Conservation (phyloP, 2,113 vertebrate species). For the Petrocephalus microphthalmus region DNA sequence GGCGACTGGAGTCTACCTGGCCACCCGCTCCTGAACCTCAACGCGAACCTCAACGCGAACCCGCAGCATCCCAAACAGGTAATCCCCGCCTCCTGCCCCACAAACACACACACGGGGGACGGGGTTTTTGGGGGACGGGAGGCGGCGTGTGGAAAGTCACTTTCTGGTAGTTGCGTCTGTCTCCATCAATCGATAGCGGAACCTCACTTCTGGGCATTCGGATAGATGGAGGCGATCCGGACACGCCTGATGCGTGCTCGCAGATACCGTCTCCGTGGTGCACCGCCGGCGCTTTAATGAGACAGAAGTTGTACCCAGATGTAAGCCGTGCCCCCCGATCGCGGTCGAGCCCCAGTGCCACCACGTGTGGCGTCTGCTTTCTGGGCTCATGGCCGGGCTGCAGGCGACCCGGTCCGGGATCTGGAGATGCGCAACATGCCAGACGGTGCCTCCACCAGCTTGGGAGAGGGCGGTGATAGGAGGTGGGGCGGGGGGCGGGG, state of each 20-base stretch:
- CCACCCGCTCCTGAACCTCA: neutral
- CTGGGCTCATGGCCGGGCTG: neutral
- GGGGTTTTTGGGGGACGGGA: neutral
- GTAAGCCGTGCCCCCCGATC: neutral
- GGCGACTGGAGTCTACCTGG: neutral
- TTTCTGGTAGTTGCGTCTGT: neutral
- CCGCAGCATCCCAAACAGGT: constrained; percentile 6
- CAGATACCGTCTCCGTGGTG: neutral
- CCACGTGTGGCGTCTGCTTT: neutral
- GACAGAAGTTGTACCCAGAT: neutral
- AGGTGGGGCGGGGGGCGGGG: neutral
- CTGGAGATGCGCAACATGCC: neutral
- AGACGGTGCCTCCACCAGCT: neutral
- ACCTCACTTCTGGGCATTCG: neutral
- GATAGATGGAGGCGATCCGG: neutral
- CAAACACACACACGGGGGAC: neutral
- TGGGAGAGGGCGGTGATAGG: too few relatives aligned
- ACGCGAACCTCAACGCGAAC: neutral
- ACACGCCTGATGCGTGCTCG: neutral
- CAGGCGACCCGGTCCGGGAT: neutral
- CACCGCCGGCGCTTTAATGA: neutral
- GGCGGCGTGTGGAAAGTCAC: neutral
- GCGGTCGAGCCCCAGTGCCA: neutral
- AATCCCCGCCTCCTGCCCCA: neutral
- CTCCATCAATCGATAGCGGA: neutral